A percentile compares a stretch with the other conserved stretches of the same genome.
phyloP scores from a whole-genome alignment of 2,888 invertebrate species.

The Deilephila porcellus region DNA sequence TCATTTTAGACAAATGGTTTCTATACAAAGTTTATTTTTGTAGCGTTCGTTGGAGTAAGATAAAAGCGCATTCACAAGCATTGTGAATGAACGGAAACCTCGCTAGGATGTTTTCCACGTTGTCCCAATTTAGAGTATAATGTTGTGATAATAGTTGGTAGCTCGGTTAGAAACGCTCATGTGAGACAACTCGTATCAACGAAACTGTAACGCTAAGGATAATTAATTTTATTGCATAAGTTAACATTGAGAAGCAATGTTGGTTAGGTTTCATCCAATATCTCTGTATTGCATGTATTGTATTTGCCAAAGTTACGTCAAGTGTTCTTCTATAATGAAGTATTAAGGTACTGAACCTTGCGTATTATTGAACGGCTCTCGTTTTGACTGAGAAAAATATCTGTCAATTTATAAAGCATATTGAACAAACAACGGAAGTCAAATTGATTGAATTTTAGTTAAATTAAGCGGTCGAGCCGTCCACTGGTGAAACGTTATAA shows the following conservation, averaged over 20 bases:
- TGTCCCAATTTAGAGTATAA: conserved; percentile 25
- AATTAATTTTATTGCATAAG: background rate
- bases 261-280: background rate
- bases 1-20: conserved; percentile 34
- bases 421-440: background rate
- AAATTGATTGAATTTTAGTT: background rate
- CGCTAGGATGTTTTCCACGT: conserved; percentile 3
- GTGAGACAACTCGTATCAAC: conserved; percentile 16
- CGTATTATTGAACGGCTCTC: background rate
- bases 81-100: background rate
- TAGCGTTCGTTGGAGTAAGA: background rate
- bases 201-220: conserved; percentile 12
- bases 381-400: background rate
- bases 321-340: conserved; percentile 18
- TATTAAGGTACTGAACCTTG: background rate
- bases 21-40: conserved; percentile 36
- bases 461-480: background rate
- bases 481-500: background rate
- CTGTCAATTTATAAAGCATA: background rate
- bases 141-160: conserved; percentile 25
- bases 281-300: conserved; percentile 35
- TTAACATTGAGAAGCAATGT: conserved; percentile 21
- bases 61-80: conserved; percentile 3
- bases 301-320: conserved; percentile 49
- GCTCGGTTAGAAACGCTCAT: conserved; percentile 7